Percentiles rank a stretch among this genome's conserved stretches.
Conservation (phyloP, 2,113 vertebrate genomes). For the Isurus oxyrinchus region DNA sequence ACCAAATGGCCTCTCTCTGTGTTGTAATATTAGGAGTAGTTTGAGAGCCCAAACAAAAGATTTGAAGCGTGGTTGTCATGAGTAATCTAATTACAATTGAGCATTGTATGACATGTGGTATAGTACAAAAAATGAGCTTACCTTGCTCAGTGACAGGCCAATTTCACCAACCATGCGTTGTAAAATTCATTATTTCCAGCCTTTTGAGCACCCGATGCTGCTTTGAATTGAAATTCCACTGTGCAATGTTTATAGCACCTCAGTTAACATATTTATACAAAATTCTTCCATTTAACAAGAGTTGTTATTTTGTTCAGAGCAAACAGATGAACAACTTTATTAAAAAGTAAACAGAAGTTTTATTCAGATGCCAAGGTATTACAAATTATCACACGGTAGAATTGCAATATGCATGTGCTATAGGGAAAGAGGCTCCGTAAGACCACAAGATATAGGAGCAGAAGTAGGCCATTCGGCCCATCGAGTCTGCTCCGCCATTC, state of each 20-base stretch:
- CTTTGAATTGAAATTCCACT: neutral
- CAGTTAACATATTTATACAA: neutral
- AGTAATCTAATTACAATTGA: neutral
- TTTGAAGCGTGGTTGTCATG: neutral
- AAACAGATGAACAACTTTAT: neutral
- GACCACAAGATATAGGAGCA: too few relatives aligned
- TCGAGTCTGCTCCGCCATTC: too few relatives aligned
- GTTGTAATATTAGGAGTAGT: neutral
- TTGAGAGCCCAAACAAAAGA: neutral
- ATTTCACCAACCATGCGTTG: neutral
- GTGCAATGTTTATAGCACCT: neutral
- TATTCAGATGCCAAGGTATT: neutral
- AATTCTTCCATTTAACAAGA: neutral
- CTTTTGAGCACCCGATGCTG: neutral
- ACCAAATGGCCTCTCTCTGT: neutral
- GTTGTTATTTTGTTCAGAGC: neutral
- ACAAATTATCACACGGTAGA: neutral
- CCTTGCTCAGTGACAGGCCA: neutral
- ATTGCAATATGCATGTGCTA: neutral
- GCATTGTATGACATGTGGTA: neutral
- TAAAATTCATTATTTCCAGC: neutral
- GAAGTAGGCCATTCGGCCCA: too few relatives aligned
- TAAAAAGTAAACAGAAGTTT: neutral
- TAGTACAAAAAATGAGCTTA: neutral
- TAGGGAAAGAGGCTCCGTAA: neutral